Evolutionary conservation across 2,888 invertebrate species (phyloP), one percentile per base, ranked within the genome.

Genomic region (Tipula helvola): DNA sequence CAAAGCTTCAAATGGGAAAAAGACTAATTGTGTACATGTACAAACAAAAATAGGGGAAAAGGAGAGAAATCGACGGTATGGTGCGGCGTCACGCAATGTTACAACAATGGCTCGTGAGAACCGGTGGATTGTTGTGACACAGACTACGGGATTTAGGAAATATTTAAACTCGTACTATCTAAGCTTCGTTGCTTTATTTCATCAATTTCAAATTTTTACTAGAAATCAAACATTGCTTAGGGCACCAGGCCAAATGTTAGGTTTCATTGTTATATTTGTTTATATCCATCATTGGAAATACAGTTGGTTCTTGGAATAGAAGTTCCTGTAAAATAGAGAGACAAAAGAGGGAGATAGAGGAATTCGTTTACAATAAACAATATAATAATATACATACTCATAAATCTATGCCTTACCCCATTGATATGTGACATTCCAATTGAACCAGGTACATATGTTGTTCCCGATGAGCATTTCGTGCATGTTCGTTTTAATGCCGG

Each of bases 401-500:
- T 91, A 91, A 88, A 39, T 39, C 7, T 39, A 39, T 39, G 5
- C 39, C 28, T 28, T 71, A 89, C 89, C 10, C 89, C 89, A 87
- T 89, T 89, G 13, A 89, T 88, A 87, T 90, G 90, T 84, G 90
- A 89, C 89, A 90, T 89, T 39, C 89, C 87, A 86, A 88, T 88
- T 36, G 88, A 89, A 87, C 90, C 89, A 0, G 96, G 96, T 84
- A 96, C 96, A 89, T 96, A 96, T 0, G 95, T 95, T 39, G 95
- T 94, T 8, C 93, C 93, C 0, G 96, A 95, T 2, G 95, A 94
- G 89, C 96, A 96, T 89, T 96, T 93, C 5, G 95, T 93, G 89
- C 96, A 97, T 86, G 95, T 95, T 86, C 96, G 92, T 89, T 96
- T 94, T 12, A 97, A 92, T 8, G 96, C 96, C 1, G 97, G 96